Evolutionary conservation across 1,140 invertebrate species (phyloP), one percentile per base, ranked within the genome.

Genomic region (Branchinecta lynchi): DNA sequence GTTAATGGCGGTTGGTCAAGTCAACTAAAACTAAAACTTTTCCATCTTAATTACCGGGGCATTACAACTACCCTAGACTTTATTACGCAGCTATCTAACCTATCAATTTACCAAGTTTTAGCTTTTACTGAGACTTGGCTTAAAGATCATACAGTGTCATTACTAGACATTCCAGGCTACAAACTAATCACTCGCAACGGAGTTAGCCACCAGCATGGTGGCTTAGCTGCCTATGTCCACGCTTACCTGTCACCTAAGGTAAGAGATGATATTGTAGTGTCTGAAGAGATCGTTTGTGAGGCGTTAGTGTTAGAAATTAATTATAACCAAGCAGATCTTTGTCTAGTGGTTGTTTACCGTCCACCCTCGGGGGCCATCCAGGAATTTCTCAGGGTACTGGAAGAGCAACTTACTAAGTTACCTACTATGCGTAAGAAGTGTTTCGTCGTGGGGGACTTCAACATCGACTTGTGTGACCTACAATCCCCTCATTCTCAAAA

Each of bases 11-110:
- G 9, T 51, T 9, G 9, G 9, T 9, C n/a, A n/a, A n/a, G n/a
- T 51, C 46, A 9, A 51, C 46, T 9, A 51, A 51, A n/a, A 9
- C n/a, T 51, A n/a, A 51, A n/a, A 9, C 9, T 51, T 51, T 51
- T 51, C 46, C 46, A 51, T 51, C n/a, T 51, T 9, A 51, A 51
- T 51, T 51, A n/a, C n/a, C 46, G n/a, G n/a, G 46, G 46, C 46
- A 51, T 51, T 51, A 9, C 46, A 9, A 51, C 9, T 51, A 9
- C 46, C 9, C n/a, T 51, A 9, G n/a, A n/a, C n/a, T 51, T 9
- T 51, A 9, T 51, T 9, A 51, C n/a, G n/a, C 46, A 51, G n/a
- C 46, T 51, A 51, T 51, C 9, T 51, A 51, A 51, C 9, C n/a
- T 51, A 9, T 51, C 46, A 9, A n/a, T 9, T 9, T 51, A 9